Evolutionary conservation across 2,888 invertebrate genomes (phyloP), one percentile per base, ranked within the genome.

Genomic region (Lomographa bimaculata): DNA sequence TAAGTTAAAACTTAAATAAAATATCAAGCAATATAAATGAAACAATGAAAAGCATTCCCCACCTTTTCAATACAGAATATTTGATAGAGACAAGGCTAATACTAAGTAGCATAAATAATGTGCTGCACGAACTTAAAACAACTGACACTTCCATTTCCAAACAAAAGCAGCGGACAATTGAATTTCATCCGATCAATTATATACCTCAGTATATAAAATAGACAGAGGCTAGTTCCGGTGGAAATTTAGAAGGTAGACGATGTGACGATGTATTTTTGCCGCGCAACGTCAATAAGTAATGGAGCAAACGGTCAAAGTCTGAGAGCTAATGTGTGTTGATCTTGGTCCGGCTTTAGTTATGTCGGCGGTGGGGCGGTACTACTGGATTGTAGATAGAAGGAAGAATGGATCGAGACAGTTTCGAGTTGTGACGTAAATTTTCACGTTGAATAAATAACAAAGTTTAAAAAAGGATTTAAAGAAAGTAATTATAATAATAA

Each of bases 311-410:
- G 69, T 75, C 75, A 72, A 70, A 72, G 78, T 72, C 77, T 77
- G 75, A 79, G 69, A 81, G 79, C 79, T 74, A 80, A 83, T 80
- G 74, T 83, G 75, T 81, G 80, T 81, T 79, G 71, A 77, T 80
- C 82, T 80, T 79, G 68, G 68, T 66, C 66, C 55, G 54, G 69
- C 64, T 64, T 71, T 70, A 71, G 73, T 75, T 66, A 65, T 65
- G 64, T 42, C 38, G 50, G 44, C 46, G 47, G 57, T 50, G 42
- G 21, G 33, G 26, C 43, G 37, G 28, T 75, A 81, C 73, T 44
- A 64, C 16, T 43, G 42, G 46, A 28, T 7, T 11, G 7, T 8
- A 8, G 3, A 0, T 14, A 3, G 1, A n/a, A 10, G 11, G 1
- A 24, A 16, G 8, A 10, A 7, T 5, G 19, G 20, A 30, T 40